Base-by-base conservation (phyloP, 2,888 invertebrate species). In the Tethea ocularis region DNA sequence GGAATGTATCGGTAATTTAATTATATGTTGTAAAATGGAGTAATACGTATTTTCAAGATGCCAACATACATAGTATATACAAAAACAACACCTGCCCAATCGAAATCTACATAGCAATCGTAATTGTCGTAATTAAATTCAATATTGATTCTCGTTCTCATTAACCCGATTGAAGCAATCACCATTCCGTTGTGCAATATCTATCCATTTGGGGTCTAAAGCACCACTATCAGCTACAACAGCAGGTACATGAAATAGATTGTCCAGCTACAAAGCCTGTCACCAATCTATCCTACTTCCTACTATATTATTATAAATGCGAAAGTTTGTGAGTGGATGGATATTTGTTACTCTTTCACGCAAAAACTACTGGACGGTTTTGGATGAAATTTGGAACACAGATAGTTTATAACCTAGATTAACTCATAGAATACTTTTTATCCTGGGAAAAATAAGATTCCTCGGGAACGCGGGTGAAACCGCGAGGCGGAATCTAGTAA, bases 101-200 rank as follows among this genome's bases (percentile, higher is more conserved):
- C 2, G 46, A 46, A 46, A 46, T 46, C 20, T 20, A 20, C 46
- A 46, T 20, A 20, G n/a, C 46, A 46, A 20, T 46, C 46, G 10
- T 33, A 33, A 33, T 46, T 20, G 46, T 46, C 46, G 46, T 20
- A 46, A 46, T 46, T 46, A 46, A 46, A 46, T 46, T 46, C 46
- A 17, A 46, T 46, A 46, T 46, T 46, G 46, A 46, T 46, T 46
- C 46, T 41, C 41, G 17, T 6, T 17, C 41, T 20, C 20, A 46
- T 46, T 46, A 46, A 20, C 17, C 20, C 17, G 46, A 46, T 46
- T 46, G 46, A n/a, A 46, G 46, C 46, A 46, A 46, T 46, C 20
- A 46, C 46, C 46, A 46, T 46, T 38, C 20, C 20, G 20, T 2
- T 20, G 20, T 46, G 17, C 46, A 46, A 46, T 46, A 20, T 46